phyloP scores from a whole-genome alignment of 2,797 vertebrate species.

The Megaceryle alcyon region DNA sequence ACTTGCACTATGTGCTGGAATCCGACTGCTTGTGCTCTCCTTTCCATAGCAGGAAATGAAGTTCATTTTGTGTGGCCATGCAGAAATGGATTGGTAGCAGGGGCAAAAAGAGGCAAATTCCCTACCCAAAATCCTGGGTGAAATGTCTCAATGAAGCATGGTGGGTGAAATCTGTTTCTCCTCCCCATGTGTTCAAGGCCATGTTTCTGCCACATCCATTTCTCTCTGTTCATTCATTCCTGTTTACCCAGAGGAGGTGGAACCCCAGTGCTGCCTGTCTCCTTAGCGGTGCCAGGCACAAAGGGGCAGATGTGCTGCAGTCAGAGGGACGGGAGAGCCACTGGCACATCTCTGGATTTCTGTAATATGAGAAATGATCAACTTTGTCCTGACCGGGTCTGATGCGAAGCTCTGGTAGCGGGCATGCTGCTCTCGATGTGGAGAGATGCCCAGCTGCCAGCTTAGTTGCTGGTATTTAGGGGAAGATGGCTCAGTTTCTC shows the following conservation, averaged over 20 bases:
- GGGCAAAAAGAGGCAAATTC: neutral
- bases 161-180: neutral
- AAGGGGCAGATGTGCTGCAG: neutral
- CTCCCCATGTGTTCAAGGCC: neutral
- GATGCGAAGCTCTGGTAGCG: neutral
- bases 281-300: rapidly evolving
- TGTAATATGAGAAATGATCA: neutral
- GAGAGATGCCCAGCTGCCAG: neutral
- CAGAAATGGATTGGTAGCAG: neutral
- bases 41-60: neutral
- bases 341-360: neutral
- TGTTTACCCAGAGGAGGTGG: neutral
- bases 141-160: neutral
- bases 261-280: neutral
- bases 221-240: neutral
- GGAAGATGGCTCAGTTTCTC: neutral
- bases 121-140: neutral
- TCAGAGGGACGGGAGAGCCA: rapidly evolving
- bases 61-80: neutral
- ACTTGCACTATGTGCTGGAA: neutral
- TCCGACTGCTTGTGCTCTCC: neutral
- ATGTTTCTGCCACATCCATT: neutral
- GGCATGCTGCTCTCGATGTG: neutral
- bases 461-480: neutral
- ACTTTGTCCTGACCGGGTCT: neutral